Percentiles rank a stretch among this genome's conserved stretches.
Evolutionary conservation across 2,113 vertebrate species (phyloP).

Genomic region (Heterochromis multidens): DNA sequence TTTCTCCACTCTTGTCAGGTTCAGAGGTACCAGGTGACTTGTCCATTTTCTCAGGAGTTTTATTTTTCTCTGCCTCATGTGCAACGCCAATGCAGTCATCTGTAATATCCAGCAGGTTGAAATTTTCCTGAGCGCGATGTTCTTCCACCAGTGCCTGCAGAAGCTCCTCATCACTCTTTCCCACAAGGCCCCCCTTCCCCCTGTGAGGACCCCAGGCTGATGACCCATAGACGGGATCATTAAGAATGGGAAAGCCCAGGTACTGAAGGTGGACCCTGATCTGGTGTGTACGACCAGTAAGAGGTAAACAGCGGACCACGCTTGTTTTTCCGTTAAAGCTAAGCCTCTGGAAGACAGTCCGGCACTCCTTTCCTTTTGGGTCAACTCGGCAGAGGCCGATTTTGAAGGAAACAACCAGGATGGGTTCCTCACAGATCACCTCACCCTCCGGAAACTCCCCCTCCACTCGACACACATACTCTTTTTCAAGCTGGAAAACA

Average conservation of each 20-base stretch:
- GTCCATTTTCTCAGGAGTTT: background rate
- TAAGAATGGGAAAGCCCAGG: slow-evolving; percentile 91
- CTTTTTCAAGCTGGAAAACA: slow-evolving; percentile 88
- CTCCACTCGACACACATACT: slow-evolving; percentile 91
- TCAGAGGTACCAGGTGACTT: background rate
- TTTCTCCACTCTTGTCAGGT: background rate
- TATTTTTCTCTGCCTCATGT: background rate
- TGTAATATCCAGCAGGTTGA: slow-evolving; percentile 79
- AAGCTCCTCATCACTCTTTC: slow-evolving; percentile 85
- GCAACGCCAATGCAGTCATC: background rate
- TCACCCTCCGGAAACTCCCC: slow-evolving; percentile 87
- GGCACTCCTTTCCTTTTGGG: slow-evolving; percentile 85
- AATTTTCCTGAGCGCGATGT: slow-evolving; percentile 83
- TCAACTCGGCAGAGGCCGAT: slow-evolving; percentile 93
- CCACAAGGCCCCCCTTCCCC: slow-evolving; percentile 81
- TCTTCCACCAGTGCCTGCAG: slow-evolving; percentile 85
- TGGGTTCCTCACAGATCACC: slow-evolving; percentile 88
- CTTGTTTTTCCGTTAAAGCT: slow-evolving; percentile 87
- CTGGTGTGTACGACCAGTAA: slow-evolving; percentile 94
- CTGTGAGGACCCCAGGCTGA: slow-evolving; percentile 86
- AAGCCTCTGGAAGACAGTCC: slow-evolving; percentile 89
- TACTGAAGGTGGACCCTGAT: slow-evolving; percentile 96
- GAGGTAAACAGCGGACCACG: slow-evolving; percentile 86
- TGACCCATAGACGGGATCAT: slow-evolving; percentile 96
- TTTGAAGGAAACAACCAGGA: slow-evolving; percentile 93